Percentiles rank a stretch among this genome's conserved stretches.
Conservation (phyloP, 2,888 invertebrate species). For the Cantharis nigra region DNA sequence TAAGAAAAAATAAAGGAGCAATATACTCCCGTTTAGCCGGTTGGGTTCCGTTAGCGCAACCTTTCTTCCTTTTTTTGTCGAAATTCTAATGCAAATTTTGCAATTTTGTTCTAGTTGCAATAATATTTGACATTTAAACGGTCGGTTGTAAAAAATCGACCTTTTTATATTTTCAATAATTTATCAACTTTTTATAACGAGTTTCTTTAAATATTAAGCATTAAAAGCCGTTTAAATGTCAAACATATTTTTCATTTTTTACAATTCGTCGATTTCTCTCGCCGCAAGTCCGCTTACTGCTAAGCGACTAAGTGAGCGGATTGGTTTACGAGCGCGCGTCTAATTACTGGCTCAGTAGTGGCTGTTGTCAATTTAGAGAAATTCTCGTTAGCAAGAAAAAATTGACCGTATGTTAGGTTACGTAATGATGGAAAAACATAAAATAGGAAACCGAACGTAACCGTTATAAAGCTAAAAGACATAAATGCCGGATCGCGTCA, state of each 20-base stretch:
- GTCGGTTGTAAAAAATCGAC: background rate
- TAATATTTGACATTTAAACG: background rate
- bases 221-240: background rate
- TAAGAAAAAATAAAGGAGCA: background rate
- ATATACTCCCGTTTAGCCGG: no score
- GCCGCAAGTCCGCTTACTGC: background rate
- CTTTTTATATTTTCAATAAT: background rate
- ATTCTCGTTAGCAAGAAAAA: background rate
- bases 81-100: background rate
- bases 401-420: background rate
- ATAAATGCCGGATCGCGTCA: conserved; percentile 33
- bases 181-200: background rate
- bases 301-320: background rate
- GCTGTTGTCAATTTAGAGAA: background rate
- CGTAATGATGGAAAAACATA: background rate
- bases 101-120: background rate
- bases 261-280: background rate
- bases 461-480: conserved; percentile 26
- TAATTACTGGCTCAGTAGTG: background rate
- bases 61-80: background rate
- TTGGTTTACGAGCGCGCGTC: background rate
- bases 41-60: background rate
- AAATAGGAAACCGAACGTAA: conserved; percentile 8
- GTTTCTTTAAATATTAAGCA: background rate
- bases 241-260: background rate